Base-by-base conservation (phyloP, 2,797 vertebrate species). In the Ctenochaetus hawaiiensis region DNA sequence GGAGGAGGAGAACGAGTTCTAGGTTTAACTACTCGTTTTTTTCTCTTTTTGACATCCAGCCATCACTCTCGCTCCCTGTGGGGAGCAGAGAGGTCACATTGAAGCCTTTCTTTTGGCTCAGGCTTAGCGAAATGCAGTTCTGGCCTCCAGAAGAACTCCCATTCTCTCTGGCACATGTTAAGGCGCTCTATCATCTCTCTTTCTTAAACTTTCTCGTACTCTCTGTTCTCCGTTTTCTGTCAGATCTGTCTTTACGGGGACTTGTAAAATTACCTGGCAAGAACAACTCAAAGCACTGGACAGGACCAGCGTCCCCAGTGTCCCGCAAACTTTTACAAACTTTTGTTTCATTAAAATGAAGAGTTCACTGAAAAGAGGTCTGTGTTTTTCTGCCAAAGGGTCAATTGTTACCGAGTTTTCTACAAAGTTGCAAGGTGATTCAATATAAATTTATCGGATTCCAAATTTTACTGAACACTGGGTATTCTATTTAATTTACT, bases 251-350 rank as follows among this genome's bases (percentile, higher is more conserved):
- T 85, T 85, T 88, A 72, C 87, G 22, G 80, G 74, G 87, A 34
- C 88, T 86, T 87, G 74, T 92, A 88, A 93, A 91, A 92, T 86
- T 63, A 91, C 87, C 91, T 93, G 91, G 91, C 91, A 92, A 82
- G 83, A 81, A 64, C 72, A 76, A 48, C 83, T 86, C 70, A 88
- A 87, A 89, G 86, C 77, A 58, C 81, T 87, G 87, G 87, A 89
- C 77, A 6, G 78, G 75, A 68, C 72, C 67, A 0, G 22, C 22
- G 83, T 89, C 91, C 83, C 91, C 60, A 20, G 89, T 4, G 88
- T 88, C 83, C 82, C 74, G 79, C 87, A 91, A 89, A 90, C 48
- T 51, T 89, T 86, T 87, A 85, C 89, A 80, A 71, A 84, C 68
- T 78, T 82, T 82, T 81, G 75, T 87, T 92, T 84, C 82, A 89